Percentiles rank a stretch among this genome's conserved stretches.
phyloP scores from a whole-genome alignment of 92 coral and sea anemone genomes.

The Zoanthus gigantus region DNA sequence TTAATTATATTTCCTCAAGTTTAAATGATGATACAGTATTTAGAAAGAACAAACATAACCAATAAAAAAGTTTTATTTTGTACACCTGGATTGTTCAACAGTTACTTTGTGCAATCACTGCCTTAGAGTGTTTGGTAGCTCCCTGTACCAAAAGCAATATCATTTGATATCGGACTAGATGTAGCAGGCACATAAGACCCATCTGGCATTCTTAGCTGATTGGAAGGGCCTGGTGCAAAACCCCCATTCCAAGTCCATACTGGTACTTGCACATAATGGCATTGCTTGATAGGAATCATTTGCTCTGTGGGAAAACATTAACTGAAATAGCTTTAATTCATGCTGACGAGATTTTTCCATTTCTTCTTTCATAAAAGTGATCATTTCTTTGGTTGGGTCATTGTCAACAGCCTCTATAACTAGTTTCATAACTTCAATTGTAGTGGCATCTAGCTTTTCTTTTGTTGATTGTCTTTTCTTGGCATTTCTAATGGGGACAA shows the following conservation, averaged over 20 bases:
- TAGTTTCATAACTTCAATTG: conserved; percentile 48
- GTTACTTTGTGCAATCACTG: conserved; percentile 31
- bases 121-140: conserved; percentile 41
- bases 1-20: neutral
- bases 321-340: conserved; percentile 52
- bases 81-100: neutral
- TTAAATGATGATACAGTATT: conserved; percentile 7
- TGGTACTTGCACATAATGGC: conserved; percentile 34
- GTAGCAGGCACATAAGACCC: conserved; percentile 42
- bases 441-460: conserved; percentile 41
- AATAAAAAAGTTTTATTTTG: conserved; percentile 1
- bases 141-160: conserved; percentile 47
- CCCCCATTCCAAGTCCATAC: neutral
- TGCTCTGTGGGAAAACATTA: conserved; percentile 47
- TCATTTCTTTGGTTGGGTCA: conserved; percentile 56
- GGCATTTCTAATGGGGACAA: neutral
- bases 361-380: conserved; percentile 54
- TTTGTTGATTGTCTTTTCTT: conserved; percentile 49
- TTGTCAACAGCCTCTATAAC: conserved; percentile 51
- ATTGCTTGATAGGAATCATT: conserved; percentile 38
- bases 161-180: conserved; percentile 29
- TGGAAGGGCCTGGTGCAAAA: conserved; percentile 30
- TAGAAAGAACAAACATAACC: conserved; percentile 11
- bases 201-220: conserved; percentile 38
- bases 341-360: conserved; percentile 54